Evolutionary conservation across 2,888 invertebrate genomes (phyloP), one percentile per base, ranked within the genome.

Genomic region (Cephus rjabovi): DNA sequence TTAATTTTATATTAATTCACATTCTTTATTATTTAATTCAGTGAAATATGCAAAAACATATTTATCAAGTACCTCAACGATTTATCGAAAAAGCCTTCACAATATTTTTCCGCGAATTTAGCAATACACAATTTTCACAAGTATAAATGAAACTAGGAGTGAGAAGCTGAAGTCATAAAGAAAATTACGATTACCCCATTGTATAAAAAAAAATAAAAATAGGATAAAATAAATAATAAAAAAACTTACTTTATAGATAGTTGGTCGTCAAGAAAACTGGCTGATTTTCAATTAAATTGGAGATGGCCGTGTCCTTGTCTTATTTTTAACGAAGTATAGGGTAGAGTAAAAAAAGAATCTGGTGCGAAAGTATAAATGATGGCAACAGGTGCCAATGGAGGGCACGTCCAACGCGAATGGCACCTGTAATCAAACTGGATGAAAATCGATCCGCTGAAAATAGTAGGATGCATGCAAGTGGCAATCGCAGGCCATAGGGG

Each of bases 401-500:
- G 79, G 75, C 73, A 78, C 82, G 82, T 83, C 85, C 86, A 87
- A 80, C 87, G 83, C 87, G 88, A 87, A 81, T 87, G 88, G 87
- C 90, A 90, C 90, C 90, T 89, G 87, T 90, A 90, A 91, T 90
- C 90, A 90, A 88, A 91, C 91, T 91, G 90, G 82, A 85, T 81
- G 31, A 86, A 89, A 87, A 89, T 86, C 85, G 82, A 84, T 37
- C 34, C 35, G 74, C 34, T 74, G 34, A 79, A 79, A 79, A 76
- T 79, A 69, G 76, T 56, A 73, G 74, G 76, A 69, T 69, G 76
- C n/a, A 33, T 73, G 34, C 74, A 34, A 34, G 33, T 74, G 75
- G 75, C 78, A 69, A 75, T 73, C 71, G 78, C 31, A 34, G 71
- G 31, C 33, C 71, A 71, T 33, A 71, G 71, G 71, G 71, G 71